Percentiles rank a stretch among this genome's conserved stretches.
phyloP scores from a whole-genome alignment of 2,888 invertebrate genomes.

The Formica aserva region DNA sequence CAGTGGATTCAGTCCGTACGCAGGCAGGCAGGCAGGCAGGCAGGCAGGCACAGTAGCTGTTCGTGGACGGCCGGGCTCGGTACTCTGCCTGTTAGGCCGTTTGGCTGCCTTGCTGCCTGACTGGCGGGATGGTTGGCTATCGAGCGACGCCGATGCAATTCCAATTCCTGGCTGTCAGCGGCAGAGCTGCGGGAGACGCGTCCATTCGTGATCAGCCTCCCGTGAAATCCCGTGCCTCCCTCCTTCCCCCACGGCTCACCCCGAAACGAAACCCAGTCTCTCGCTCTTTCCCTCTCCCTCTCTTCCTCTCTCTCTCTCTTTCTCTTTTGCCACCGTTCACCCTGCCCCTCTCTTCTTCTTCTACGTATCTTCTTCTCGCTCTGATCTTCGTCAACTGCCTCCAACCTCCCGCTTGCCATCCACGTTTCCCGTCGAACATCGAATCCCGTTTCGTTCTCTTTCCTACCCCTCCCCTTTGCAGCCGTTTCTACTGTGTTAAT shows the following conservation, averaged over 20 bases:
- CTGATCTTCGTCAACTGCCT: constrained; percentile 69
- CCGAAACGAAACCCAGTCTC: constrained; percentile 75
- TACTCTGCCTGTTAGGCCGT: constrained; percentile 72
- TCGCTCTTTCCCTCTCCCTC: constrained; percentile 60
- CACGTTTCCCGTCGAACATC: constrained; percentile 74
- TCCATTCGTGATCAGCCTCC: constrained; percentile 85
- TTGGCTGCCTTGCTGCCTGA: constrained; percentile 78
- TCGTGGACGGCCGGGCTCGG: constrained; percentile 69
- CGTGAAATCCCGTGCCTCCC: constrained; percentile 85
- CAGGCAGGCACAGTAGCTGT: constrained; percentile 68
- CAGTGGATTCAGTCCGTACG: constrained; percentile 71
- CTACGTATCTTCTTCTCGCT: constrained; percentile 60
- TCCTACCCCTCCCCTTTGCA: constrained; percentile 41
- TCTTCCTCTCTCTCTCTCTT: constrained; percentile 53
- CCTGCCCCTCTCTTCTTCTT: constrained; percentile 42
- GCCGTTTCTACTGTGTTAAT: constrained; percentile 75
- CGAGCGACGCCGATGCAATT: constrained; percentile 86
- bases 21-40: constrained; percentile 56
- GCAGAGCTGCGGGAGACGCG: constrained; percentile 85
- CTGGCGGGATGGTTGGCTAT: constrained; percentile 84
- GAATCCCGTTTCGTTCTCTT: constrained; percentile 70
- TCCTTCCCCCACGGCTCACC: constrained; percentile 76
- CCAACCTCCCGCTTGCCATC: constrained; percentile 71
- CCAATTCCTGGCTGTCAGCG: constrained; percentile 86
- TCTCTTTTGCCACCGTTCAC: constrained; percentile 65